Conservation (phyloP, 2,113 vertebrate genomes). For the Menura novaehollandiae region DNA sequence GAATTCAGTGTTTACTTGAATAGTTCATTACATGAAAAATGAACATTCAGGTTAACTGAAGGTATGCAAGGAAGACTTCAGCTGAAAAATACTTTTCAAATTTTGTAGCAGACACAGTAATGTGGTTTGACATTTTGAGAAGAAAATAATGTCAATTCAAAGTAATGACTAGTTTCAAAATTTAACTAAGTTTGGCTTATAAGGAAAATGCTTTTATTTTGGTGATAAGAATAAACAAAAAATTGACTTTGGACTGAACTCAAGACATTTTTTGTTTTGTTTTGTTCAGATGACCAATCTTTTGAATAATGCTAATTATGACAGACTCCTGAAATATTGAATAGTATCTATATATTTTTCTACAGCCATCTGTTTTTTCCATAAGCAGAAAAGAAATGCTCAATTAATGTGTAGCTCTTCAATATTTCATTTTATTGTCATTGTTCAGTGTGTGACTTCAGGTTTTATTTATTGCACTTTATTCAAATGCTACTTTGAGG, state of each 20-base stretch:
- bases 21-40: neutral
- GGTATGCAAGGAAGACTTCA: neutral
- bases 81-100: neutral
- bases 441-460: neutral
- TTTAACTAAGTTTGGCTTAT: neutral
- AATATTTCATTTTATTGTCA: neutral
- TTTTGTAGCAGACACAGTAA: neutral
- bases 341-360: neutral
- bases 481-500: neutral
- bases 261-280: neutral
- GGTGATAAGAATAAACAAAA: neutral
- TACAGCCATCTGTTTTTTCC: neutral
- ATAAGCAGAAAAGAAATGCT: neutral
- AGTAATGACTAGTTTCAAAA: neutral
- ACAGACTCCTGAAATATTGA: neutral
- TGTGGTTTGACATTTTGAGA: neutral
- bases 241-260: neutral
- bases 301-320: neutral
- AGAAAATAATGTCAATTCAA: neutral
- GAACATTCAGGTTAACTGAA: neutral
- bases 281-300: neutral
- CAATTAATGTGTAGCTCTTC: neutral
- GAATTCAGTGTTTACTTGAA: neutral
- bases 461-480: neutral
- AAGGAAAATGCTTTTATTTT: neutral